Evolutionary conservation across 2,797 vertebrate species (phyloP).

Genomic region (Darevskia nairensis): DNA sequence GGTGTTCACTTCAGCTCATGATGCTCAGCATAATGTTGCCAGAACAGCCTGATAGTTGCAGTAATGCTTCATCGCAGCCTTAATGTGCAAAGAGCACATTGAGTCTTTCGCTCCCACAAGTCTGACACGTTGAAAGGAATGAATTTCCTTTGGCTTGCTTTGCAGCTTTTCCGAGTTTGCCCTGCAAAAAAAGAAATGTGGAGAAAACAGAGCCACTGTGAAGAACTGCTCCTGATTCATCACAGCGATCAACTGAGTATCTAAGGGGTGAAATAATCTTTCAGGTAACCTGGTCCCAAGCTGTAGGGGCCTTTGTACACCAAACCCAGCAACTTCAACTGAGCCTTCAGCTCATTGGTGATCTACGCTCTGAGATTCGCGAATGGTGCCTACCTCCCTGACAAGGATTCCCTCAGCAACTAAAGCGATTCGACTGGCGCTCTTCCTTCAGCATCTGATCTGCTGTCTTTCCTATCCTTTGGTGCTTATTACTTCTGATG

Average conservation of each 20-base stretch:
- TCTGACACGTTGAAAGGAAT: neutral
- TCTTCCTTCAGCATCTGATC: slow-evolving; percentile 25
- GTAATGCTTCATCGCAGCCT: neutral
- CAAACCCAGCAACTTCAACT: neutral
- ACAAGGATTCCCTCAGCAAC: slow-evolving; percentile 33
- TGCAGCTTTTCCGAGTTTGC: neutral
- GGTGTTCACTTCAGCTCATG: neutral
- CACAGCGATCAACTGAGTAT: too few species aligned
- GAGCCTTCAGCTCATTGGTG: neutral
- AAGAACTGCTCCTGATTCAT: too few species aligned
- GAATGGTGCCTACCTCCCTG: slow-evolving; percentile 38
- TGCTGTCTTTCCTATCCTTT: slow-evolving; percentile 13
- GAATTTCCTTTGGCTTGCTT: neutral
- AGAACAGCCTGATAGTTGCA: neutral
- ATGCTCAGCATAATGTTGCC: neutral
- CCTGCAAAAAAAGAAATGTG: neutral
- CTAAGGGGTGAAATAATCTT: too few species aligned
- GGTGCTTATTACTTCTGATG: slow-evolving; percentile 46
- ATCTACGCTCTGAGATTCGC: slow-evolving; percentile 24
- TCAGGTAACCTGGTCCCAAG: too few species aligned
- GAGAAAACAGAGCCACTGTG: too few species aligned
- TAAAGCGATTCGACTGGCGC: neutral
- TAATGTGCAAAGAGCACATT: neutral
- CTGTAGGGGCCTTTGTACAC: too few species aligned
- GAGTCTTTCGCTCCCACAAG: neutral